phyloP scores from a whole-genome alignment of 2,113 vertebrate genomes.

The Siniperca chuatsi region DNA sequence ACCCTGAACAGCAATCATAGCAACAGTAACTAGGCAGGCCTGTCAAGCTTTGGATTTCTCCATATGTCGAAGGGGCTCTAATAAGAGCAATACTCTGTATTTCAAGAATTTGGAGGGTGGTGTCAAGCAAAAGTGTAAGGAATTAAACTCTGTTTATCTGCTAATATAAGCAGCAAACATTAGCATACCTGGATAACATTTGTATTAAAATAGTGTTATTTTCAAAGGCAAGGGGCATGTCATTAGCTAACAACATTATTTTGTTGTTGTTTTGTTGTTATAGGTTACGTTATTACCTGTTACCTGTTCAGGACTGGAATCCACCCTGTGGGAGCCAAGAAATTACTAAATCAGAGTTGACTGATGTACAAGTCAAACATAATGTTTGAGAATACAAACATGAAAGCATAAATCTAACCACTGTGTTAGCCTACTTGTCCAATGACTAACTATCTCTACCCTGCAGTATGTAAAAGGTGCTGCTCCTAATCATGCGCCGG shows the following conservation, averaged over 20 bases:
- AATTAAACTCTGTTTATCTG: neutral
- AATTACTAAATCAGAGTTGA: neutral
- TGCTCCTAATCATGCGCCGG: neutral
- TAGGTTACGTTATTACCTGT: neutral
- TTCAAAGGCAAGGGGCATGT: neutral
- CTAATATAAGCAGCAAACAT: neutral
- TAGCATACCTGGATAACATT: neutral
- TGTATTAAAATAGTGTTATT: neutral
- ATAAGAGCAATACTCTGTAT: neutral
- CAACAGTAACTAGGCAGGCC: neutral
- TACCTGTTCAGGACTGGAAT: neutral
- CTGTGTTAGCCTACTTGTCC: too few species aligned
- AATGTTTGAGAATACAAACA: too few species aligned
- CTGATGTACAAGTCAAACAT: neutral
- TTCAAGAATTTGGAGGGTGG: neutral
- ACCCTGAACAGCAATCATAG: neutral
- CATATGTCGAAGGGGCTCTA: neutral
- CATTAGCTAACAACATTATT: neutral
- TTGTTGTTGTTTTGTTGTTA: too few species aligned
- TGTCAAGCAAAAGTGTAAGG: neutral
- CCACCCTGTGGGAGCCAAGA: too few species aligned
- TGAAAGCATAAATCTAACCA: too few species aligned
- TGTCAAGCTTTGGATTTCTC: slow-evolving; percentile 1
- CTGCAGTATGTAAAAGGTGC: neutral
- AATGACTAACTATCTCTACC: neutral